Percentiles rank a stretch among this genome's conserved stretches.
These are phyloP conservation scores for Drosophila nigricruria DNA, from an alignment of 2,888 invertebrate genomes.

Conservation along the genomic window DNA sequence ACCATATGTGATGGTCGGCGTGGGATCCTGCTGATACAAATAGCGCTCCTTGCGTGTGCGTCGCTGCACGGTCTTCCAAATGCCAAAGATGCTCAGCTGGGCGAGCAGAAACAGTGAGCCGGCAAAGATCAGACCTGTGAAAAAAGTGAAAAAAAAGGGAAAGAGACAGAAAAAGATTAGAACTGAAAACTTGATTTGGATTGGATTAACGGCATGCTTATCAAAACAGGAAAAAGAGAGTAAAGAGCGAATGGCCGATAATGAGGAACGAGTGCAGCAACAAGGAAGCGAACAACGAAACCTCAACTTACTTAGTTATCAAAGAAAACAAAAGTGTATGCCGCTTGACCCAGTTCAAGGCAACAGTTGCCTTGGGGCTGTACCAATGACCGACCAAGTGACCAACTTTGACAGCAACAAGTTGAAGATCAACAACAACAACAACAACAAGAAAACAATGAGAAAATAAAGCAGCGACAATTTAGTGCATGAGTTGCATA, in stretches of 20 bases:
- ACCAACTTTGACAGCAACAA: conserved; percentile 80
- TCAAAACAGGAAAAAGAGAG: conserved; percentile 41
- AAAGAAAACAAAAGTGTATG: conserved; percentile 79
- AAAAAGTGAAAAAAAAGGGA: neutral
- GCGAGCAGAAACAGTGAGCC: conserved; percentile 94
- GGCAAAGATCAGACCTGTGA: conserved; percentile 92
- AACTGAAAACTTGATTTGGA: conserved; percentile 11
- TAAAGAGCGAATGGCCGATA: conserved; percentile 26
- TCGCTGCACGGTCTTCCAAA: conserved; percentile 89
- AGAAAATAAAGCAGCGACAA: conserved; percentile 81
- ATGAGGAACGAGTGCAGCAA: conserved; percentile 43
- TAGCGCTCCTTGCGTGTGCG: conserved; percentile 83
- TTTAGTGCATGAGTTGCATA: conserved; percentile 80
- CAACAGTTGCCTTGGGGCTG: conserved; percentile 28
- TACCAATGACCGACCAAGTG: conserved; percentile 64
- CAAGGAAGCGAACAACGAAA: conserved; percentile 54
- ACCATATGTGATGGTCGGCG: conserved; percentile 78
- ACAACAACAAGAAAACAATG: conserved; percentile 55
- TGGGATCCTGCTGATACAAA: conserved; percentile 81
- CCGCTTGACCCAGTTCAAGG: conserved; percentile 72
- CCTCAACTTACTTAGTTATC: conserved; percentile 67
- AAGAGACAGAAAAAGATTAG: neutral
- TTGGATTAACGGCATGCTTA: conserved; percentile 36
- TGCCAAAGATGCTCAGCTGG: conserved; percentile 94
- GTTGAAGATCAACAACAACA: conserved; percentile 71